A percentile compares a stretch with the other conserved stretches of the same genome.
Evolutionary conservation across 2,113 vertebrate species (phyloP).

Genomic region (Acrocephalus kingi): DNA sequence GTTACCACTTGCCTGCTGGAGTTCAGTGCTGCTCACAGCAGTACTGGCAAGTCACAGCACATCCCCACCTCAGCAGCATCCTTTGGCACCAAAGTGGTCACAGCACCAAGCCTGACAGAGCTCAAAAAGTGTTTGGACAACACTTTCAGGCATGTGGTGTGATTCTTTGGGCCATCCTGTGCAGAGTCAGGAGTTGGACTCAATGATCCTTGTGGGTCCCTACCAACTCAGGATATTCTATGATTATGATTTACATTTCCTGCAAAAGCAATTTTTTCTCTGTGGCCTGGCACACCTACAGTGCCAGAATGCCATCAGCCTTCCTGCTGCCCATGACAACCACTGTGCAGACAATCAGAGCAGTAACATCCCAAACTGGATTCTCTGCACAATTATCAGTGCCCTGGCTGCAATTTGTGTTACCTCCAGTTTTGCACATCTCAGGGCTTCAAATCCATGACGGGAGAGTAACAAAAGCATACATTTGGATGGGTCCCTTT

Average conservation of each 20-base stretch:
- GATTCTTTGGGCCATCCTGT: background rate
- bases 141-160: background rate
- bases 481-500: accelerated
- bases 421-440: background rate
- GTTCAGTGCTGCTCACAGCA: background rate
- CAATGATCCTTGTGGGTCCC: background rate
- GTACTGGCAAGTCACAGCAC: background rate
- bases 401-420: accelerated
- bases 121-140: background rate
- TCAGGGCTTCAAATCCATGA: background rate
- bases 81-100: background rate
- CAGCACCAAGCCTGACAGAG: background rate
- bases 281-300: background rate
- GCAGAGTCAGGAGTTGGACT: background rate
- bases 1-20: accelerated
- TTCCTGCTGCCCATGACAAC: background rate
- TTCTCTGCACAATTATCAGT: no score
- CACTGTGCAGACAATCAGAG: accelerated
- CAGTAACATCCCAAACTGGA: background rate
- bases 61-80: background rate
- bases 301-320: background rate
- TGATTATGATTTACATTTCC: background rate
- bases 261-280: background rate
- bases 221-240: background rate
- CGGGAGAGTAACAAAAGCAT: accelerated